A percentile compares a stretch with the other conserved stretches of the same genome.
Conservation (phyloP, 2,797 vertebrate genomes). For the Luscinia luscinia region DNA sequence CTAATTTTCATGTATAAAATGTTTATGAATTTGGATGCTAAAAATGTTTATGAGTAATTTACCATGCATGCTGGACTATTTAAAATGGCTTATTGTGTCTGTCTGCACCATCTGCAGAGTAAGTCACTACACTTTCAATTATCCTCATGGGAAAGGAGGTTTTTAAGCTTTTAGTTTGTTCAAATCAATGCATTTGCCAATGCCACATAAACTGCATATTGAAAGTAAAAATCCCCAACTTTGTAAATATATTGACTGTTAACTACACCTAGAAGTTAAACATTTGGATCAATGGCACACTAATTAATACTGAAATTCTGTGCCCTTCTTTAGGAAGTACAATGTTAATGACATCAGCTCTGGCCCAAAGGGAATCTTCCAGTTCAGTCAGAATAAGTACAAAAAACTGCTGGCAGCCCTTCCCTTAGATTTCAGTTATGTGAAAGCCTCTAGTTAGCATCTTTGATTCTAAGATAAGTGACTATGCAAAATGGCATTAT, state of each 20-base stretch:
- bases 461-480: neutral
- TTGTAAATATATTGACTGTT: neutral
- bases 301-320: slow-evolving; percentile 22
- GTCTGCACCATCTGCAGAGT: slow-evolving; percentile 26
- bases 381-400: neutral
- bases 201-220: neutral
- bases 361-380: neutral
- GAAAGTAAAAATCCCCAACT: neutral
- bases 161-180: neutral
- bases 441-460: neutral
- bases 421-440: neutral
- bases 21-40: slow-evolving; percentile 52
- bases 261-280: neutral
- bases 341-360: neutral
- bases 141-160: neutral
- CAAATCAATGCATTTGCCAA: neutral
- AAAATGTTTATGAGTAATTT: slow-evolving; percentile 46
- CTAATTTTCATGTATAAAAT: slow-evolving; percentile 48
- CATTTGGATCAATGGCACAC: neutral
- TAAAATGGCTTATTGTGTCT: slow-evolving; percentile 45
- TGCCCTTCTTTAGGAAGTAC: neutral
- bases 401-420: neutral
- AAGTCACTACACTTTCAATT: neutral
- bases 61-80: neutral
- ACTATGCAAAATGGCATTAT: neutral